Evolutionary conservation across 1,140 invertebrate genomes (phyloP), one percentile per base, ranked within the genome.

Genomic region (Bombus confusus): DNA sequence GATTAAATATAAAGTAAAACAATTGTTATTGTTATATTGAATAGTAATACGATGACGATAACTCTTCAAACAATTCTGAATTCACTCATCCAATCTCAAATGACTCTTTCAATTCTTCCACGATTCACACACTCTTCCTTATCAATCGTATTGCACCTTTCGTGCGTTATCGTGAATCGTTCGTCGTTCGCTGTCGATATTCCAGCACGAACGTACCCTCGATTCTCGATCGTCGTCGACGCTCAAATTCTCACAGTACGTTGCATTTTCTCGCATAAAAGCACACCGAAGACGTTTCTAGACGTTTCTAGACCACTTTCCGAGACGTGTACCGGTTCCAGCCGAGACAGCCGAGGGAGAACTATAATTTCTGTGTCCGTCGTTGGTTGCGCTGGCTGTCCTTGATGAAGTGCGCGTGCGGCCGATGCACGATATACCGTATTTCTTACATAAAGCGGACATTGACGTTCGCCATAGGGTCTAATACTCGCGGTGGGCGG

Each of bases 401-500:
- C 87, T 89, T 88, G 87, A 59, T 43, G 73, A 80, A 74, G 71
- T 47, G 39, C 69, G 72, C 64, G 34, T 41, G 76, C 68, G 41
- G 43, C 41, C 80, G 87, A 88, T 88, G 83, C 71, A 88, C 77
- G 88, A 88, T 90, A 79, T 76, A 87, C 86, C 83, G 87, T 91
- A 90, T 90, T 91, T 91, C 90, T 91, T 88, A 90, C 90, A 91
- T 91, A 91, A 91, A 89, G 89, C 89, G 89, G 83, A 89, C 83
- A 81, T 91, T 91, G 89, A 89, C 87, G 90, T 87, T 41, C 85
- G 80, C 86, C 83, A 90, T 85, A 74, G 90, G 87, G 90, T 93
- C 91, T 93, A 92, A 93, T 93, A 91, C 93, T 91, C 92, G 89
- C 90, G 86, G 94, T 94, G 94, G 93, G 93, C 93, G 94, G 94